Evolutionary conservation across 2,113 vertebrate species (phyloP), one percentile per base, ranked within the genome.

Genomic region (Nymphicus hollandicus): DNA sequence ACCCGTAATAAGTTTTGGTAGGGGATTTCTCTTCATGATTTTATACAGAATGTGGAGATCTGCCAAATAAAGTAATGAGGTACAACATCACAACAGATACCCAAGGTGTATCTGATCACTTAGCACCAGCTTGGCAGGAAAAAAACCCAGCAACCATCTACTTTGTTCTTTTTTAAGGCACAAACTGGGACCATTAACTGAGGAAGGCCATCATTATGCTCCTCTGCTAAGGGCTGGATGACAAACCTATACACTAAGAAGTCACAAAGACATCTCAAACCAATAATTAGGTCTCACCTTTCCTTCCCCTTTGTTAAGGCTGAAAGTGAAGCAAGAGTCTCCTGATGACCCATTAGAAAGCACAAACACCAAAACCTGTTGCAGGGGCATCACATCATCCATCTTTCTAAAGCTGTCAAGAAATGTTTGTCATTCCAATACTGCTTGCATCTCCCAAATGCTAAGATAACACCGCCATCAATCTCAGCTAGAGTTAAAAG

Each of bases 401-500:
- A 72, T 97, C 97, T 97, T 97, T 80, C 90, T 91, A 93, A 93
- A 96, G 85, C 97, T 97, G 97, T 89, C 93, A 80, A 95, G 94
- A 95, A 91, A 93, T 97, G 95, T 97, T 97, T 97, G 97, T 96
- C 97, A 94, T 97, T 97, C 95, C 95, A 96, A 43, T 49, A 64
- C 44, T 52, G 91, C 95, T 88, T 55, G 52, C 90, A 95, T 96
- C 96, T 97, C 89, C 81, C 93, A 95, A 96, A 80, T 74, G 63
- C 82, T 87, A 46, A 96, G 95, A 97, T 95, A 97, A 97, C 89
- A 87, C 6, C 35, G 74, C 88, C 72, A 96, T 98, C 97, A 97
- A 97, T 98, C 97, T 97, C 87, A 52, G 74, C 86, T n/a, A 37
- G 91, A 97, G 96, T 98, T 97, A 96, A 97, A 97, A 96, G 97